A percentile compares a stretch with the other conserved stretches of the same genome.
These are phyloP conservation scores for Brachyptera risi DNA, from an alignment of 2,888 invertebrate species.

Conservation along the genomic window DNA sequence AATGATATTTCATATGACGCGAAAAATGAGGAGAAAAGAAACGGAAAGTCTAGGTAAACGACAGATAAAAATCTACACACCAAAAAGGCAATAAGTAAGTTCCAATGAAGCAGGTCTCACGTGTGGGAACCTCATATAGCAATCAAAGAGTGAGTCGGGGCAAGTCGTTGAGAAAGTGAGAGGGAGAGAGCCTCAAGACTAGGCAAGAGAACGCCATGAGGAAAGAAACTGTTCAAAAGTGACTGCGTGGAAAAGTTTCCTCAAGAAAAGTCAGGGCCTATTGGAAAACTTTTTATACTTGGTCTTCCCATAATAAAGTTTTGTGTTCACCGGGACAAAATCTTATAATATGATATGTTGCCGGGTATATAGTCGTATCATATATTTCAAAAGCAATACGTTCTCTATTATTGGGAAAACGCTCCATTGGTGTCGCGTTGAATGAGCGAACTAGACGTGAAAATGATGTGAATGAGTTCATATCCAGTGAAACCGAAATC, in stretches of 20 bases:
- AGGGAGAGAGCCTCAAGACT: background rate
- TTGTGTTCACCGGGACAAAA: slow-evolving; percentile 17
- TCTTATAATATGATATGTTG: slow-evolving; percentile 1
- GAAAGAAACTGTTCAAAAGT: background rate
- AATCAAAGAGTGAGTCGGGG: background rate
- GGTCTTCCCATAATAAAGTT: slow-evolving; percentile 25
- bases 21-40: background rate
- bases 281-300: slow-evolving; percentile 27
- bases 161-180: too few relatives aligned
- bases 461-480: too few relatives aligned
- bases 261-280: slow-evolving; percentile 13
- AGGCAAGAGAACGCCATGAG: background rate
- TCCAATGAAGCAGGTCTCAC: too few relatives aligned
- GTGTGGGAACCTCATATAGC: background rate
- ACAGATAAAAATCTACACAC: background rate
- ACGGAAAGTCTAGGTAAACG: background rate
- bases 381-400: too few relatives aligned
- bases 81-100: too few relatives aligned
- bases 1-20: background rate
- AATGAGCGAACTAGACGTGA: too few relatives aligned
- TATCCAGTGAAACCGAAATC: too few relatives aligned
- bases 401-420: too few relatives aligned
- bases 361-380: too few relatives aligned
- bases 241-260: background rate
- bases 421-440: too few relatives aligned